Base-by-base conservation (phyloP, 2,797 vertebrate species). In the Semaprochilodus insignis region DNA sequence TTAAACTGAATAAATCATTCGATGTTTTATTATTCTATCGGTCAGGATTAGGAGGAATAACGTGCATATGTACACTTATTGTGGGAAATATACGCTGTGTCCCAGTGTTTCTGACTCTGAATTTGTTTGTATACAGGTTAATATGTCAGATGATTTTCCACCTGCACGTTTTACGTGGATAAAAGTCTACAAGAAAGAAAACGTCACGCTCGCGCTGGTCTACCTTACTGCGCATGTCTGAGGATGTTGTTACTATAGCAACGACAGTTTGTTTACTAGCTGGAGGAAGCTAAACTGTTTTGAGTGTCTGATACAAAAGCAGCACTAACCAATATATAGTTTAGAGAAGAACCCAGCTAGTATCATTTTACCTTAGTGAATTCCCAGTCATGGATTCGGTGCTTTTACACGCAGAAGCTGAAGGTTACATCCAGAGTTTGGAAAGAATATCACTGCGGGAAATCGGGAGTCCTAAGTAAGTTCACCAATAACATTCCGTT, bases 391-490 rank as follows among this genome's bases (percentile, higher is more conserved):
- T 88, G 87, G 81, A 85, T 16, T 77, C 83, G 2, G 86, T 93
- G 0, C 74, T 97, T 75, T 40, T 94, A 0, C 93, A 95, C 0
- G 92, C 89, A 0, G 97, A 97, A 83, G 96, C 95, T 0, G 97
- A 97, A 6, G 91, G 86, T 7, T 91, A 95, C 77, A 89, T 97
- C 72, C 93, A 86, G 80, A 91, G 88, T 86, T 90, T 99, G 90
- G 91, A 93, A 79, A 91, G 85, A 52, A 95, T 95, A 34, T 82
- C 92, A 2, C 81, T 97, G 6, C 93, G 92, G 3, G 95, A 97
- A 2, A 89, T 96, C 34, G 96, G 96, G 83, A 92, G 91, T 14
- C 21, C 86, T 4, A 91, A 93, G 95, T 95, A 84, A 90, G 85
- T 72, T 27, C 13, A 1, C 11, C 19, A 25, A 52, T 23, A 52